phyloP scores from a whole-genome alignment of 1,140 invertebrate species.

The Bursaphelenchus mucronatus region DNA sequence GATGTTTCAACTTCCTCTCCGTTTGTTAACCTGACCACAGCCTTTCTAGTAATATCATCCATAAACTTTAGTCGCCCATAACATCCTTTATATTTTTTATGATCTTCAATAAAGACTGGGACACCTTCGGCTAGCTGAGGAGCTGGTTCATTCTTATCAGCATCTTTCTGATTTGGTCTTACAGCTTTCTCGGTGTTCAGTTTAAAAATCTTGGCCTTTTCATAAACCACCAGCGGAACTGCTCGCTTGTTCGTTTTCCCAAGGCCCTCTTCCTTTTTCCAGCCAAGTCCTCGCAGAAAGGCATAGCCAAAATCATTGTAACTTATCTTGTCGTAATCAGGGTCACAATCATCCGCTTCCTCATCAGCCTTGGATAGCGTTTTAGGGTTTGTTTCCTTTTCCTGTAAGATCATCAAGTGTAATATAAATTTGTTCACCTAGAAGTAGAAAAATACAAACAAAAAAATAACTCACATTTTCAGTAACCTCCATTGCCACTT shows the following conservation, averaged over 20 bases:
- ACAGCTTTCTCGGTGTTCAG: conserved; percentile 8
- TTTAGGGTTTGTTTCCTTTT: no score
- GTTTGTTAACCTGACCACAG: conserved; percentile 18
- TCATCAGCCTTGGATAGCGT: neutral
- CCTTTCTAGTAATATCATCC: conserved; percentile 26
- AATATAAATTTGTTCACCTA: conserved; percentile 8
- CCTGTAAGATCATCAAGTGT: neutral
- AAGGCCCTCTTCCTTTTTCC: conserved; percentile 37
- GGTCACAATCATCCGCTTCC: conserved; percentile 14
- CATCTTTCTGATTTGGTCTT: conserved; percentile 8
- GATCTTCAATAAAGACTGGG: conserved; percentile 22
- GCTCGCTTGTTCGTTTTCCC: conserved; percentile 31
- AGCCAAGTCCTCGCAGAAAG: conserved; percentile 36
- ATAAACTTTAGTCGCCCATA: conserved; percentile 29
- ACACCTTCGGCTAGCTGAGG: conserved; percentile 3
- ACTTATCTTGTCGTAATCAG: conserved; percentile 29
- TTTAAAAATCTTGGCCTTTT: conserved; percentile 5
- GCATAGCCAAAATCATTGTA: conserved; percentile 32
- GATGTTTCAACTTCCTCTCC: conserved; percentile 11
- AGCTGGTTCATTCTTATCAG: conserved; percentile 16
- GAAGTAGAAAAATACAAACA: neutral
- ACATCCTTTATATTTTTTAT: conserved; percentile 19
- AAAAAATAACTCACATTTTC: neutral
- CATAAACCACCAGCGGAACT: conserved; percentile 32
- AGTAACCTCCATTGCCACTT: neutral